phyloP scores from a whole-genome alignment of 2,797 vertebrate genomes.

The Emydoidea blandingii region DNA sequence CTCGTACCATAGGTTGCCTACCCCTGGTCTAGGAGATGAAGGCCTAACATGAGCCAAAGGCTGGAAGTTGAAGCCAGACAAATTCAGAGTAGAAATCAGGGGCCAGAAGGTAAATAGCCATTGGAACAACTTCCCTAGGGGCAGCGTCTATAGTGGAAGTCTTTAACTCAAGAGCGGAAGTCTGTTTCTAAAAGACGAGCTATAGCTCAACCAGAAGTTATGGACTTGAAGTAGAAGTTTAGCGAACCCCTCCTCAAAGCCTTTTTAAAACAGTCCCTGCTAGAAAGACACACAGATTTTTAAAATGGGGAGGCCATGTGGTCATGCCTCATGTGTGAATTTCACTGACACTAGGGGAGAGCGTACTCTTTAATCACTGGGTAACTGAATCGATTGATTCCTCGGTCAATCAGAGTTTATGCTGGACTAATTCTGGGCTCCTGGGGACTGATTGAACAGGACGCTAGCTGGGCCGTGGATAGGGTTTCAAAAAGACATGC shows the following conservation, averaged over 20 bases:
- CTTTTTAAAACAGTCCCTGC: too few relatives aligned
- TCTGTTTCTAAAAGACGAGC: fast-evolving
- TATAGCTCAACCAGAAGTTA: background rate
- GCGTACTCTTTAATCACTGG: background rate
- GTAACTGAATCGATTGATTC: background rate
- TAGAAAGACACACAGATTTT: too few relatives aligned
- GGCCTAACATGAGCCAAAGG: background rate
- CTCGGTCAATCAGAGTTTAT: background rate
- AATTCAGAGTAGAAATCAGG: background rate
- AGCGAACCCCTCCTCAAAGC: too few relatives aligned
- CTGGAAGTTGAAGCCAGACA: background rate
- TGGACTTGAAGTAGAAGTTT: background rate
- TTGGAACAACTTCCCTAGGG: background rate
- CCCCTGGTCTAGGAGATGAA: background rate
- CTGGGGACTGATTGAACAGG: too few relatives aligned
- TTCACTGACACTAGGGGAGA: background rate
- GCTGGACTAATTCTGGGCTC: background rate
- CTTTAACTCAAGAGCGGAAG: background rate
- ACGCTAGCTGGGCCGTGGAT: background rate
- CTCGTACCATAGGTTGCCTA: too few relatives aligned
- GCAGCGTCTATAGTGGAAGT: background rate
- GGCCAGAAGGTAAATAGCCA: background rate
- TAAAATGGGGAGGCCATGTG: background rate
- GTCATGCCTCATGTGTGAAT: too few relatives aligned
- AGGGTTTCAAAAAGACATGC: background rate